phyloP scores from a whole-genome alignment of 2,113 vertebrate genomes.

The Struthio camelus region DNA sequence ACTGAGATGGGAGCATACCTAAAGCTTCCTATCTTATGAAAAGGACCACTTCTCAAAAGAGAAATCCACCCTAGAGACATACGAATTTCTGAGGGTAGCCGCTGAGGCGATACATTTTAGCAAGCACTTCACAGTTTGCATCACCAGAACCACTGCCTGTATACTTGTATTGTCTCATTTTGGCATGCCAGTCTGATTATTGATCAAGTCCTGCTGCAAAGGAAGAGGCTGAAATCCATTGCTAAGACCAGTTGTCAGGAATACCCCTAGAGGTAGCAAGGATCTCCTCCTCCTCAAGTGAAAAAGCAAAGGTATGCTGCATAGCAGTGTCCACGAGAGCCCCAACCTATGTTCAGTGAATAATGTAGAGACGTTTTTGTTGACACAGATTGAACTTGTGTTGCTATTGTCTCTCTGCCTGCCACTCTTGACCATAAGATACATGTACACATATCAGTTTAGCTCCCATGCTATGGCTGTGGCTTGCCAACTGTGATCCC shows the following conservation, averaged over 20 bases:
- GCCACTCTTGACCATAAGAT: neutral
- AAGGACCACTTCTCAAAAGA: constrained; percentile 17
- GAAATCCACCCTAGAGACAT: neutral
- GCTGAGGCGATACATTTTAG: neutral
- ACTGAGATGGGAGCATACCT: constrained; percentile 30
- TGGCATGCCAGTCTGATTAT: neutral
- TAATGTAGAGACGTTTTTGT: neutral
- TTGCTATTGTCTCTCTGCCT: neutral
- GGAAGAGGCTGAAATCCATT: neutral
- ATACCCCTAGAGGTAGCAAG: neutral
- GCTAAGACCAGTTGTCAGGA: neutral
- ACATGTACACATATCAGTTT: neutral
- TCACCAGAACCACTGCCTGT: neutral
- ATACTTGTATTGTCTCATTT: neutral
- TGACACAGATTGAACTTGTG: neutral
- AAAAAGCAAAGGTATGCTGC: neutral
- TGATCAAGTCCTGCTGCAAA: neutral
- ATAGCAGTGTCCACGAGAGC: neutral
- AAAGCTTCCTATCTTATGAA: constrained; percentile 37
- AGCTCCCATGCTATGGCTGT: neutral
- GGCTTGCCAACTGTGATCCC: neutral
- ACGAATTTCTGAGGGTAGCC: constrained; percentile 11
- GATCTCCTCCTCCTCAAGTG: neutral
- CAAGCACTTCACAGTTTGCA: neutral
- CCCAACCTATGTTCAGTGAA: neutral